Base-by-base conservation (phyloP, 1,140 invertebrate genomes). In the Plodia interpunctella region DNA sequence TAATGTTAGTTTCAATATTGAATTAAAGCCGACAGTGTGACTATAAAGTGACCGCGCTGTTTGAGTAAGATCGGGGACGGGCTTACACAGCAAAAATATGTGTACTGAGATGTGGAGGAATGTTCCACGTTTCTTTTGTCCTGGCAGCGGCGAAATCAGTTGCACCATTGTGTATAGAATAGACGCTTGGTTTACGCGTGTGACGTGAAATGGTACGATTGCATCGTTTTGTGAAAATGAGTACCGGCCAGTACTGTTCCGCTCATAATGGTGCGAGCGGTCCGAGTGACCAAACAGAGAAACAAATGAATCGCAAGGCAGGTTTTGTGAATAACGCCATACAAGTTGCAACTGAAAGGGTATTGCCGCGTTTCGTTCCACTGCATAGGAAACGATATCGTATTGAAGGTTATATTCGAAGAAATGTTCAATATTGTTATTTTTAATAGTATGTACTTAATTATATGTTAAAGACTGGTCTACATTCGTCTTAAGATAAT, bases 1-100 rank as follows among this genome's bases (percentile, higher is more conserved):
- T 68, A 73, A 72, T 72, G 69, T 74, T 76, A 72, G 73, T 73
- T 67, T 75, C 67, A 76, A 76, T 74, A 81, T 80, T 75, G 69
- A 74, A 78, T 80, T 71, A 68, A 73, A 68, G 55, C 63, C 60
- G 63, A 67, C 70, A 51, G 60, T 65, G 69, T 56, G 55, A 60
- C 59, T 57, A 67, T 70, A 65, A 75, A 65, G 70, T 66, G 65
- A 72, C 62, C 60, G 62, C 62, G 66, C 61, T 63, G 60, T 65
- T 68, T 61, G 59, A 60, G 57, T 55, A 68, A 65, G 56, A 63
- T 57, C 53, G 59, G 62, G 64, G 11, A 38, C 63, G 55, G 58
- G 58, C 59, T 69, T 68, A 52, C 44, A 65, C 56, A 60, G 57
- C 62, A 62, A 68, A 63, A 66, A 71, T 69, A 68, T 66, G 60